phyloP scores from a whole-genome alignment of 2,797 vertebrate species.

The Micropoecilia bifurca region DNA sequence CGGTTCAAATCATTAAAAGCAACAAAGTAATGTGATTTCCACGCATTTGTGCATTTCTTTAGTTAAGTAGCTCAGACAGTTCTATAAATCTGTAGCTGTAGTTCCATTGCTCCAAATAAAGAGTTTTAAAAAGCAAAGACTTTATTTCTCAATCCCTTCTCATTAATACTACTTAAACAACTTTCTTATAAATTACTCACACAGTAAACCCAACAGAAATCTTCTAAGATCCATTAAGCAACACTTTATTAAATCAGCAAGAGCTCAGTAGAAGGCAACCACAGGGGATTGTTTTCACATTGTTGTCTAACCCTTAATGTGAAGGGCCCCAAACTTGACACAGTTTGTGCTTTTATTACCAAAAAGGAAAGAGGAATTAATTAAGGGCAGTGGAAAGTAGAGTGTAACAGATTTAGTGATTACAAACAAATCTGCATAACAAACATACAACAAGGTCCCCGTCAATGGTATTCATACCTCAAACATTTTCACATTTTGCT shows the following conservation, averaged over 20 bases:
- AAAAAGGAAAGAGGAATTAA: slow-evolving; percentile 4
- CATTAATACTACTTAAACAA: background rate
- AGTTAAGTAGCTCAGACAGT: background rate
- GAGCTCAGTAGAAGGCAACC: background rate
- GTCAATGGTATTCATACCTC: background rate
- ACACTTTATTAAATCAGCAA: slow-evolving; percentile 2
- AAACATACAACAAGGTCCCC: background rate
- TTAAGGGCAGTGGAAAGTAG: background rate
- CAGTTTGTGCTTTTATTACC: background rate
- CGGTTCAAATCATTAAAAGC: background rate
- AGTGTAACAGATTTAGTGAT: background rate
- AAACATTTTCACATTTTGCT: background rate
- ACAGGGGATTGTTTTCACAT: background rate
- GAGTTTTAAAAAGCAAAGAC: background rate
- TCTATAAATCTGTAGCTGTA: background rate
- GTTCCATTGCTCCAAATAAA: background rate
- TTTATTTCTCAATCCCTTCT: background rate
- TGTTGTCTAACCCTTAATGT: background rate
- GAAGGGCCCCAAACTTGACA: background rate
- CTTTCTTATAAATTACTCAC: background rate
- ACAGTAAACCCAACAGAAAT: background rate
- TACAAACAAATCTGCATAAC: background rate
- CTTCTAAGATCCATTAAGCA: background rate
- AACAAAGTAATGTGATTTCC: background rate
- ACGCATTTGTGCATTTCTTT: background rate